phyloP scores from a whole-genome alignment of 2,797 vertebrate species.

The Psittacula derbiana region DNA sequence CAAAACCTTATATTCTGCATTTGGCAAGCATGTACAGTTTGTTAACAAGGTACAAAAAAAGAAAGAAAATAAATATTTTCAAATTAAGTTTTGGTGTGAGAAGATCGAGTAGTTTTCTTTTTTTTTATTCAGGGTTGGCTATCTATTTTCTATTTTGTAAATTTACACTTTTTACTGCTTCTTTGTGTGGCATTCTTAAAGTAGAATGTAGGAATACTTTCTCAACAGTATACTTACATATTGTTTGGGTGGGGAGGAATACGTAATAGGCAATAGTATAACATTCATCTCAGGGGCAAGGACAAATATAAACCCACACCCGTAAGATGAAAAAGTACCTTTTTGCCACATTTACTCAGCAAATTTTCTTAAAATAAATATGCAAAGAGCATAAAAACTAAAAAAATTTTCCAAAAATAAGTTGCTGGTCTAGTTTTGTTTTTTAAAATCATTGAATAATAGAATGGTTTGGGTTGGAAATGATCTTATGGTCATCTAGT shows the following conservation, averaged over 20 bases:
- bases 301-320: neutral
- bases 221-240: neutral
- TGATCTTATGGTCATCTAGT: neutral
- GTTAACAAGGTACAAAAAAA: neutral
- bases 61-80: neutral
- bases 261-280: neutral
- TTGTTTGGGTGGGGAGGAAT: accelerated
- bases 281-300: neutral
- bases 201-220: neutral
- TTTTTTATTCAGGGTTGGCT: neutral
- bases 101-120: neutral
- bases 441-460: neutral
- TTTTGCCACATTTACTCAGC: neutral
- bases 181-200: neutral
- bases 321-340: neutral
- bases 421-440: neutral
- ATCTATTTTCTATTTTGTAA: neutral
- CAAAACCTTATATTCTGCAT: neutral
- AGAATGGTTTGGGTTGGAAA: neutral
- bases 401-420: neutral
- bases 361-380: neutral
- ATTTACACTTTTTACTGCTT: neutral
- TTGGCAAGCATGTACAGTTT: neutral
- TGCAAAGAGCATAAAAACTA: neutral
- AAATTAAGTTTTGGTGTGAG: neutral